Conservation (phyloP, 1,140 invertebrate genomes). For the Galleria mellonella region DNA sequence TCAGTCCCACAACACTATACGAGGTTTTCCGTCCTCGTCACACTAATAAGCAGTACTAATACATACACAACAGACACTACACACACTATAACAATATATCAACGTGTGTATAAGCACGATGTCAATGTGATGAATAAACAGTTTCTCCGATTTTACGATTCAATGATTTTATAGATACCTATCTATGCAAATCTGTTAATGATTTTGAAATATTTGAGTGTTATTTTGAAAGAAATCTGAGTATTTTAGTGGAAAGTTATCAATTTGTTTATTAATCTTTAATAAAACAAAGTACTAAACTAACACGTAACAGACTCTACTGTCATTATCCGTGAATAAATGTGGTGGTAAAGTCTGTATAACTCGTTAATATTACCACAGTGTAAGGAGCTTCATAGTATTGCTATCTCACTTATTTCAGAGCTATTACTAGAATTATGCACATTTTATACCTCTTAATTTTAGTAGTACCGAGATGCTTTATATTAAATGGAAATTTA, state of each 20-base stretch:
- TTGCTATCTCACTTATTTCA: no score
- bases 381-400: no score
- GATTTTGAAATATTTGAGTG: slow-evolving; percentile 58
- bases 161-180: slow-evolving; percentile 62
- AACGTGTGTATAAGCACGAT: slow-evolving; percentile 30
- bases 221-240: slow-evolving; percentile 36
- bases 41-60: slow-evolving; percentile 55
- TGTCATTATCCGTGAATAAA: no score
- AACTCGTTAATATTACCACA: no score
- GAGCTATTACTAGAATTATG: no score
- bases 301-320: no score
- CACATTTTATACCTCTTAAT: no score
- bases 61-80: slow-evolving; percentile 28
- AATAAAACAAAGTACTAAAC: no score
- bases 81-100: slow-evolving; percentile 12
- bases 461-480: no score
- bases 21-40: slow-evolving; percentile 48
- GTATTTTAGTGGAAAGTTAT: neutral
- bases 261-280: no score
- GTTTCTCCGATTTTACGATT: slow-evolving; percentile 71
- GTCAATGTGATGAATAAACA: slow-evolving; percentile 70
- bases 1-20: slow-evolving; percentile 43
- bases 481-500: no score
- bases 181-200: slow-evolving; percentile 66
- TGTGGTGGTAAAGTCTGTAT: no score